A percentile compares a stretch with the other conserved stretches of the same genome.
Conservation (phyloP, 2,888 invertebrate species). For the Heliconius sara region DNA sequence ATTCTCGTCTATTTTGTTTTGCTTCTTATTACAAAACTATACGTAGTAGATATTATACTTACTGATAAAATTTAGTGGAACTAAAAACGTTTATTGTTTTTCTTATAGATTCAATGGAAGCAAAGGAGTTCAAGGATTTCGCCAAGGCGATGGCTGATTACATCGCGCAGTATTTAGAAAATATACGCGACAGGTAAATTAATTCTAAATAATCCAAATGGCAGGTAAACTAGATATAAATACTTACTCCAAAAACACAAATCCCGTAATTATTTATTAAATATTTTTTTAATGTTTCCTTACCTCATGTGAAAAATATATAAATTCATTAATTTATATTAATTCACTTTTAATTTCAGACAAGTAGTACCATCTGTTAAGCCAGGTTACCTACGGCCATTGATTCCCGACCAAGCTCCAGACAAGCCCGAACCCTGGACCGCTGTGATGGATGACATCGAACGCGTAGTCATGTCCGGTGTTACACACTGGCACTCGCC, state of each 20-base stretch:
- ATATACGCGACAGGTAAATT: conserved; percentile 93
- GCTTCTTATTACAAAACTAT: conserved; percentile 17
- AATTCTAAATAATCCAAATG: not conserved
- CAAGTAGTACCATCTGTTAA: conserved; percentile 95
- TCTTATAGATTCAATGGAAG: conserved; percentile 87
- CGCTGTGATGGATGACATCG: conserved; percentile 95
- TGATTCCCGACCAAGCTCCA: conserved; percentile 94
- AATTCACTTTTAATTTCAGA: conserved; percentile 73
- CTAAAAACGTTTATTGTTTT: not conserved
- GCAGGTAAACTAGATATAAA: conserved; percentile 82
- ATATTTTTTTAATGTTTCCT: not conserved
- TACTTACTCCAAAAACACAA: not conserved
- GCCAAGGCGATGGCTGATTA: conserved; percentile 97
- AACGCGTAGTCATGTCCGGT: conserved; percentile 98
- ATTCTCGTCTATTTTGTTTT: conserved; percentile 3
- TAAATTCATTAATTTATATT: not conserved
- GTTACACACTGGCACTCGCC: conserved; percentile 99
- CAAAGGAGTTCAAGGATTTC: conserved; percentile 91
- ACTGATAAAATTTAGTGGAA: not conserved
- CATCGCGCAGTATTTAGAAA: conserved; percentile 96
- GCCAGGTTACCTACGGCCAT: conserved; percentile 95
- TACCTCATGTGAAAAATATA: not conserved
- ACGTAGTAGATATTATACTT: not conserved
- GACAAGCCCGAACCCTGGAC: conserved; percentile 94
- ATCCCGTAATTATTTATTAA: not conserved